Evolutionary conservation across 2,888 invertebrate species (phyloP).

Genomic region (Pristionchus japonicus): DNA sequence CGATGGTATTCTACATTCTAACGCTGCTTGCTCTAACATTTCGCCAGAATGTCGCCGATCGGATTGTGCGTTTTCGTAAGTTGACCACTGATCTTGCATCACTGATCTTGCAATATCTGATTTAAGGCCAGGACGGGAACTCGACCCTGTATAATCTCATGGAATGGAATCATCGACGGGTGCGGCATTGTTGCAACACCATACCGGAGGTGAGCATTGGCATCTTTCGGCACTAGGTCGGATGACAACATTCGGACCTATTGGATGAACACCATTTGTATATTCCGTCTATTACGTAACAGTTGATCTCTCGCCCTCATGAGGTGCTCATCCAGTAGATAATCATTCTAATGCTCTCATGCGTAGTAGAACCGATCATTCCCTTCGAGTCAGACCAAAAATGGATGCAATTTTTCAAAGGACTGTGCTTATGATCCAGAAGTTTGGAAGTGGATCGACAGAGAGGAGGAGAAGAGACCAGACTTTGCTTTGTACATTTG

Average conservation of each 20-base stretch:
- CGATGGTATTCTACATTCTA: neutral
- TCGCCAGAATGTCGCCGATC: neutral
- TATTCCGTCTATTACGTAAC: too few relatives aligned
- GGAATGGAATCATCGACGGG: neutral
- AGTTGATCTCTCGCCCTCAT: too few relatives aligned
- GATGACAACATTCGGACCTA: too few relatives aligned
- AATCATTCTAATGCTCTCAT: too few relatives aligned
- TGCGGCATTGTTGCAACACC: neutral
- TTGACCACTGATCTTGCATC: too few relatives aligned
- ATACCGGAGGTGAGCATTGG: neutral
- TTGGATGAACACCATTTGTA: too few relatives aligned
- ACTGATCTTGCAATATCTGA: too few relatives aligned
- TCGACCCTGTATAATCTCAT: neutral
- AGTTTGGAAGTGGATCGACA: neutral
- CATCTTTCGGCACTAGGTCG: too few relatives aligned
- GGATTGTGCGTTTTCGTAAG: neutral
- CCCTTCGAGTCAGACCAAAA: too few relatives aligned
- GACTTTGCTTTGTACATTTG: neutral
- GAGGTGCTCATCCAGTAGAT: too few relatives aligned
- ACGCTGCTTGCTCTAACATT: neutral
- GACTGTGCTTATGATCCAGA: neutral
- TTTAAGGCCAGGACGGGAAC: neutral
- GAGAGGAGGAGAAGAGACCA: neutral
- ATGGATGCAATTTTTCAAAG: too few relatives aligned
- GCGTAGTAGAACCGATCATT: too few relatives aligned